These are phyloP conservation scores for Heliothis subflexa DNA, from an alignment of 1,140 invertebrate genomes.

Conservation along the genomic window DNA sequence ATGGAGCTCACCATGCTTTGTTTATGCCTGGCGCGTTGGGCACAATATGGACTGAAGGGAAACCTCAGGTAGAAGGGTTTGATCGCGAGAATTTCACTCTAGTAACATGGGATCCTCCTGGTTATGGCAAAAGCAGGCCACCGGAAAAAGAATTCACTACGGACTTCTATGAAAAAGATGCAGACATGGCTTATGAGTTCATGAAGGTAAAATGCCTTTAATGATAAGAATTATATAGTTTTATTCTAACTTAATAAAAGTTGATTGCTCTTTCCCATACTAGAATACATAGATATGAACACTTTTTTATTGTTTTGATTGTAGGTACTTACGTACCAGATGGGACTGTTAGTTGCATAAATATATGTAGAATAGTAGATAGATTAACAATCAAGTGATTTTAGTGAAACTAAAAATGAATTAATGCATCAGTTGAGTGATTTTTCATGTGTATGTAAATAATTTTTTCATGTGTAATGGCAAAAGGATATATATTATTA, in stretches of 20 bases:
- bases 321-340: no score
- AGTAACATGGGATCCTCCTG: slow-evolving; percentile 95
- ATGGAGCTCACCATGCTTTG: slow-evolving; percentile 89
- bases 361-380: no score
- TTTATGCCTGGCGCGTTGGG: slow-evolving; percentile 93
- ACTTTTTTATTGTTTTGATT: slow-evolving; percentile 58
- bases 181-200: slow-evolving; percentile 89
- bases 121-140: slow-evolving; percentile 94
- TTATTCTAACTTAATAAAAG: no score
- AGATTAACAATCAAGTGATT: no score
- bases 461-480: no score
- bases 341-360: no score
- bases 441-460: no score
- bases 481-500: neutral
- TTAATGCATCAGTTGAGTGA: no score
- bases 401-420: no score
- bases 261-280: no score
- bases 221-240: no score
- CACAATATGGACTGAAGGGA: slow-evolving; percentile 93
- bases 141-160: slow-evolving; percentile 90
- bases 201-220: slow-evolving; percentile 88
- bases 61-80: slow-evolving; percentile 91
- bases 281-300: no score
- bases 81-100: slow-evolving; percentile 90
- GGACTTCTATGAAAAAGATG: slow-evolving; percentile 92